phyloP scores from a whole-genome alignment of 2,113 vertebrate species.

The Pao palembangensis region DNA sequence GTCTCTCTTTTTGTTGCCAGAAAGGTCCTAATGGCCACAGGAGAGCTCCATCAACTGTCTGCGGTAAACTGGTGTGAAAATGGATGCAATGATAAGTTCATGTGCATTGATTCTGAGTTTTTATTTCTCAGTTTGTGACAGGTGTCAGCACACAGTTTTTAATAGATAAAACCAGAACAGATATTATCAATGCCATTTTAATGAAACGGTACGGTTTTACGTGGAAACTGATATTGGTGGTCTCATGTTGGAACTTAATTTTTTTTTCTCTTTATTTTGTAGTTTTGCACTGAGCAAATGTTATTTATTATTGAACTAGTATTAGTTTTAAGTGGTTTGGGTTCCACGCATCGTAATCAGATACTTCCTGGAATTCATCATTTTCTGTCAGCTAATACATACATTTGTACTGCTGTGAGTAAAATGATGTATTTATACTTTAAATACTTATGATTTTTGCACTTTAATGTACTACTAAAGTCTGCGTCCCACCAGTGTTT shows the following conservation, averaged over 20 bases:
- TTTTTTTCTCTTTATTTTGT: constrained; percentile 20
- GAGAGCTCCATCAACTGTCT: not conserved
- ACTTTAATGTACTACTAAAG: constrained; percentile 38
- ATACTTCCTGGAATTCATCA: too few relatives aligned
- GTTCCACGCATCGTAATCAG: too few relatives aligned
- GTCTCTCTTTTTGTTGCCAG: not conserved
- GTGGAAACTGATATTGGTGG: not conserved
- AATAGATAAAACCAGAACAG: too few relatives aligned
- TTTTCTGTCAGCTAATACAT: not conserved
- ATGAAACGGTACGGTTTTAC: too few relatives aligned
- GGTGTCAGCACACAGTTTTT: too few relatives aligned
- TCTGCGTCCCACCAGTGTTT: constrained; percentile 5
- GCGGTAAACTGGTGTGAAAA: not conserved
- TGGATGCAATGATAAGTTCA: not conserved
- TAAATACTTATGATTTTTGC: constrained; percentile 33
- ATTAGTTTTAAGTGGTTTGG: constrained; percentile 14
- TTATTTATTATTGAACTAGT: constrained; percentile 60
- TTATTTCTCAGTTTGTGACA: too few relatives aligned
- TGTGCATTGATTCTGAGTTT: not conserved
- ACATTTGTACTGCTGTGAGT: constrained; percentile 17
- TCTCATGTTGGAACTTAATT: not conserved
- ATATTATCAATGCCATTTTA: too few relatives aligned
- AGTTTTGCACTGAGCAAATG: constrained; percentile 54
- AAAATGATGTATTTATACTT: not conserved
- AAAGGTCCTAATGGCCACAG: not conserved